Evolutionary conservation across 2,797 vertebrate species (phyloP).

Genomic region (Perodicticus potto): DNA sequence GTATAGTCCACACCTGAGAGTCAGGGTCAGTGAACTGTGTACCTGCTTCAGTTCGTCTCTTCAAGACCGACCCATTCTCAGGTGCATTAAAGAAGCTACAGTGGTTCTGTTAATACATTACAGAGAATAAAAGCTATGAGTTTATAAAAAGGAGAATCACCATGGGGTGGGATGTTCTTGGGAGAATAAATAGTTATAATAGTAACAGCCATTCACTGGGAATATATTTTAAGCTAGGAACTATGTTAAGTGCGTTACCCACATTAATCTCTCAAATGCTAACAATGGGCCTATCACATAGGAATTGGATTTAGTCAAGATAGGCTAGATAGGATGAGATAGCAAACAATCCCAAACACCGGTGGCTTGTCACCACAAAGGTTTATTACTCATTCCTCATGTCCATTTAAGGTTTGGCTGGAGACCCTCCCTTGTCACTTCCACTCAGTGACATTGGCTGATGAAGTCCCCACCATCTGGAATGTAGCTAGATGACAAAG

Average conservation of each 20-base stretch:
- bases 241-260: neutral
- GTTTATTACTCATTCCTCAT: slow-evolving; percentile 32
- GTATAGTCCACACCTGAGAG: neutral
- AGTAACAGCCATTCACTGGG: slow-evolving; percentile 20
- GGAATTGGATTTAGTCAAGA: slow-evolving; percentile 5
- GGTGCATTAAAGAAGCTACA: neutral
- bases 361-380: slow-evolving; percentile 33
- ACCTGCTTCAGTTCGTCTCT: neutral
- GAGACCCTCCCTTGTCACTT: neutral
- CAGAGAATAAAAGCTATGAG: neutral
- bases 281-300: neutral
- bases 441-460: slow-evolving; percentile 34
- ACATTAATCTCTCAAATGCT: neutral
- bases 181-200: slow-evolving; percentile 22
- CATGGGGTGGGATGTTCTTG: neutral
- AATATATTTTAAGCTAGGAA: slow-evolving; percentile 39
- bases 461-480: slow-evolving; percentile 58
- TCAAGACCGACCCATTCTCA: neutral
- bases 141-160: slow-evolving; percentile 29
- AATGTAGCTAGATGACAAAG: slow-evolving; percentile 27
- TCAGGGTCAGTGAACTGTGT: neutral
- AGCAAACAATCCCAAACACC: neutral
- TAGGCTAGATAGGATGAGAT: neutral
- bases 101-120: neutral
- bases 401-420: slow-evolving; percentile 50